Conservation (phyloP, 2,113 vertebrate genomes). For the Cyphomyrus plagiostoma region DNA sequence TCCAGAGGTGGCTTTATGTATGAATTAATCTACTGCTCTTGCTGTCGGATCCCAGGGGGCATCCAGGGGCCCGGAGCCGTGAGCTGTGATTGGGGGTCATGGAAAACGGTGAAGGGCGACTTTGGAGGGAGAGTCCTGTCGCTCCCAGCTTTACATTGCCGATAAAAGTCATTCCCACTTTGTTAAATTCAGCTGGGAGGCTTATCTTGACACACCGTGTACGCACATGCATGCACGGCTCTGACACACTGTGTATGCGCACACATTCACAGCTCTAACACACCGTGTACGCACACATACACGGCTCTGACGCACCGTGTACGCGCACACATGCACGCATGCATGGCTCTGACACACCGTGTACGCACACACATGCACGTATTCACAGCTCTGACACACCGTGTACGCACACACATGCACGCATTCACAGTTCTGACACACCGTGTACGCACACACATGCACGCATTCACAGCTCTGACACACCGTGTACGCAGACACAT, state of each 20-base stretch:
- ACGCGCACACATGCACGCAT: conserved; percentile 16
- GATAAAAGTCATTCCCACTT: conserved; percentile 68
- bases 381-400: conserved; percentile 31
- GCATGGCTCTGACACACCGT: conserved; percentile 19
- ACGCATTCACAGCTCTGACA: too few relatives aligned
- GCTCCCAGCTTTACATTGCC: conserved; percentile 52
- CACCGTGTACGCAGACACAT: too few relatives aligned
- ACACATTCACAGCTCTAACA: too few relatives aligned
- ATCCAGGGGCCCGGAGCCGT: conserved; percentile 61
- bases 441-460: not conserved
- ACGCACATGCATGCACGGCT: conserved; percentile 25
- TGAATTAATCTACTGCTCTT: not conserved
- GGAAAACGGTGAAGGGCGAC: conserved; percentile 83
- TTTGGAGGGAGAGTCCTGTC: conserved; percentile 61
- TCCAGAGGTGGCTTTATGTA: not conserved
- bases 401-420: not conserved
- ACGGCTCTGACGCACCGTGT: conserved; percentile 29
- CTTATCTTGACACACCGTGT: conserved; percentile 32
- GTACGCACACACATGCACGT: not conserved
- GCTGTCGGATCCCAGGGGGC: not conserved
- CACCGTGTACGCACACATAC: not conserved
- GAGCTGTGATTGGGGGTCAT: conserved; percentile 78
- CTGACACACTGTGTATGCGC: conserved; percentile 29
- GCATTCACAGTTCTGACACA: conserved; percentile 29
- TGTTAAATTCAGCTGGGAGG: conserved; percentile 71